Evolutionary conservation across 2,888 invertebrate species (phyloP).

Genomic region (Trypoxylon attenuatum): DNA sequence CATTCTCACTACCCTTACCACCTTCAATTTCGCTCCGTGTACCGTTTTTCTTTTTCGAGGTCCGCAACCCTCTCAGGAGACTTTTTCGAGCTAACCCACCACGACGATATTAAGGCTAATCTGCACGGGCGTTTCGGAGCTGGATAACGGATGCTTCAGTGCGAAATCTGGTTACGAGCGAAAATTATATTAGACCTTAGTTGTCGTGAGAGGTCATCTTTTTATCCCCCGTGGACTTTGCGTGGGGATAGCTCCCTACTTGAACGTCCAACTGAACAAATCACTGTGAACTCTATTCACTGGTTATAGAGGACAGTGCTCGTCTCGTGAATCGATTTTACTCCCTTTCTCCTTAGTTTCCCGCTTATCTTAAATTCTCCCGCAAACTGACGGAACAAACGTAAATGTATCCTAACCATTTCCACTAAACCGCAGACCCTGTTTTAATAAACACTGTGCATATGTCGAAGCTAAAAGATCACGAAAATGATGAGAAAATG

Average conservation of each 20-base stretch:
- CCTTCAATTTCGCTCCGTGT: background rate
- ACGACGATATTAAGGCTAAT: conserved; percentile 63
- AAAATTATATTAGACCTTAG: conserved; percentile 68
- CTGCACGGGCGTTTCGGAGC: conserved; percentile 52
- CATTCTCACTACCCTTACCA: background rate
- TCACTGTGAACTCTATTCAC: conserved; percentile 28
- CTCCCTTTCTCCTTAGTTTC: too few relatives aligned
- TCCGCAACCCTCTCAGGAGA: background rate
- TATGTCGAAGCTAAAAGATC: too few relatives aligned
- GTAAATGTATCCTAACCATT: too few relatives aligned
- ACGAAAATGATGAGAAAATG: too few relatives aligned
- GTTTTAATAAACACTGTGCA: too few relatives aligned
- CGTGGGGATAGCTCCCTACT: conserved; percentile 44
- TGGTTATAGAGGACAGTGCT: too few relatives aligned
- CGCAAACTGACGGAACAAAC: too few relatives aligned
- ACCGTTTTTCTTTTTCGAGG: background rate
- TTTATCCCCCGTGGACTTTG: conserved; percentile 46
- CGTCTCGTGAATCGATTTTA: too few relatives aligned
- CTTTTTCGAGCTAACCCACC: conserved; percentile 15
- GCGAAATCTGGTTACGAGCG: conserved; percentile 56
- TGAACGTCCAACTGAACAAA: conserved; percentile 26
- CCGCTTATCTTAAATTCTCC: too few relatives aligned
- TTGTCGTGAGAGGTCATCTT: conserved; percentile 57
- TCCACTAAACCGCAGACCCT: too few relatives aligned
- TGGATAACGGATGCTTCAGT: conserved; percentile 31